Evolutionary conservation across 2,797 vertebrate genomes (phyloP).

Genomic region (Sebastes elongatus): DNA sequence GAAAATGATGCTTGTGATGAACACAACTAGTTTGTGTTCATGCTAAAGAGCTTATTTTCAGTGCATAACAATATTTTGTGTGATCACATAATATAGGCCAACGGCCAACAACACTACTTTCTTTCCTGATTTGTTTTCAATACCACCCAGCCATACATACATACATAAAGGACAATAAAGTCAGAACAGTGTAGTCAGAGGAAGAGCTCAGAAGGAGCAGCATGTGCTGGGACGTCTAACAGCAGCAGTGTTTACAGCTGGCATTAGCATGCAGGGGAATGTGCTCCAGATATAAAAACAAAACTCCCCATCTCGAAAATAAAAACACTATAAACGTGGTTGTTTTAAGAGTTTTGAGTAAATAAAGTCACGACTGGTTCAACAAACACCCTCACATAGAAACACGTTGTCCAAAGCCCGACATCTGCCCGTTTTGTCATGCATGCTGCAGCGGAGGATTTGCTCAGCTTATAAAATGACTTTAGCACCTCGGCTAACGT

Average conservation of each 20-base stretch:
- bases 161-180: not conserved
- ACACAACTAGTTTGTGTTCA: no score
- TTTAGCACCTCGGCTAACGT: constrained; percentile 74
- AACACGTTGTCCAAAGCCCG: constrained; percentile 11
- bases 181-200: not conserved
- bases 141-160: not conserved
- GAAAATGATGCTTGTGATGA: no score
- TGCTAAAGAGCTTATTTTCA: not conserved
- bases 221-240: constrained; percentile 41
- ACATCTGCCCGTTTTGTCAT: constrained; percentile 57
- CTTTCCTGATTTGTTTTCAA: not conserved
- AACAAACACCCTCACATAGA: not conserved
- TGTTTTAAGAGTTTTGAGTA: not conserved
- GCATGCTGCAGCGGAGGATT: constrained; percentile 59
- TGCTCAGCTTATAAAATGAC: constrained; percentile 76
- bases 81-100: not conserved
- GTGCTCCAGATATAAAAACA: constrained; percentile 52
- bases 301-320: not conserved
- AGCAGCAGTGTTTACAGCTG: constrained; percentile 74
- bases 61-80: not conserved
- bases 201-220: constrained; percentile 19
- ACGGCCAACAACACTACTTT: not conserved
- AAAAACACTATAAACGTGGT: not conserved
- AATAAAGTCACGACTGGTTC: not conserved
- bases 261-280: constrained; percentile 53